Evolutionary conservation across 2,888 invertebrate species (phyloP), one percentile per base, ranked within the genome.

Genomic region (Cheilosia variabilis): DNA sequence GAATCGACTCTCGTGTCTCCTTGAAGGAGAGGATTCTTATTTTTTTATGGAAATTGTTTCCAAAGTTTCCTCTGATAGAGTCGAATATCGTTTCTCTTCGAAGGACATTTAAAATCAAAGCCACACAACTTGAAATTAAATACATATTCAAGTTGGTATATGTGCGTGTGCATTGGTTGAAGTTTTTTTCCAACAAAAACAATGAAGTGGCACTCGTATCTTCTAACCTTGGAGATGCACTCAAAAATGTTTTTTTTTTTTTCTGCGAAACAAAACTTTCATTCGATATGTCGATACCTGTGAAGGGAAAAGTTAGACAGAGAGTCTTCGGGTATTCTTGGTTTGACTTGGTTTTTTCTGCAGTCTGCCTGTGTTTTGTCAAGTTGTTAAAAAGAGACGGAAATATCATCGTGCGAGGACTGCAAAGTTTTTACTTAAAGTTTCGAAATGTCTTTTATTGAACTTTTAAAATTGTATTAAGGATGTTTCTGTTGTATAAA

Each of bases 391-490:
- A 57, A 22, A 62, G 24, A 65, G 15, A 43, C 41, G 22, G 27
- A 19, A 53, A 47, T 55, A 79, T 66, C 50, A 77, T 17, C 55
- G 45, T 50, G 22, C 22, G 41, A 43, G 43, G 37, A 75, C 58
- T 19, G 41, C 3, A 68, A 80, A 75, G 50, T 81, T 86, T 76
- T 63, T 81, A 81, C 81, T 86, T 81, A 72, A 86, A 86, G 71
- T 84, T 84, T 84, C 31, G 47, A 62, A 84, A 69, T 71, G 71
- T 75, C 62, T 81, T 81, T 86, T 81, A 81, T 81, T 81, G 81
- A 81, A 86, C 81, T 86, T 86, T 86, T 71, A 53, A 77, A 86
- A 86, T 86, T 86, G 80, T 73, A 86, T 86, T 86, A 86, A 72
- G 86, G 57, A 81, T 71, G 81, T 77, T 63, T 55, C 71, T 58